phyloP scores from a whole-genome alignment of 2,797 vertebrate species.

The Anabacerthia variegaticeps region DNA sequence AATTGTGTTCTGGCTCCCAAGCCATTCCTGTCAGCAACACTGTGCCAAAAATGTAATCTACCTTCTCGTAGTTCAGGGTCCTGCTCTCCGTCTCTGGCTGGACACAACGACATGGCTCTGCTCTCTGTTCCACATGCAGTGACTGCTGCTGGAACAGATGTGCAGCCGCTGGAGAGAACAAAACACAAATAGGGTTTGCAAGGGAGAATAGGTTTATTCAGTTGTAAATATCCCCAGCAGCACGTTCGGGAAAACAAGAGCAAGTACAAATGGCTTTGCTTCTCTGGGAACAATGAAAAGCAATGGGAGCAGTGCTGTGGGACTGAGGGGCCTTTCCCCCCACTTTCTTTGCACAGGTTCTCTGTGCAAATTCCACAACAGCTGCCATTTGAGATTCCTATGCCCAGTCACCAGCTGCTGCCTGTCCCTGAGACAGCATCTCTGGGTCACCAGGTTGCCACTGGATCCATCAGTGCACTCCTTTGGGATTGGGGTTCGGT shows the following conservation, averaged over 20 bases:
- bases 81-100: neutral
- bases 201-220: neutral
- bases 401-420: neutral
- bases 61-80: fast-evolving
- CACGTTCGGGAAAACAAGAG: neutral
- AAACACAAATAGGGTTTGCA: neutral
- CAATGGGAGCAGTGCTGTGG: fast-evolving
- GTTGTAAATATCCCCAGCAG: neutral
- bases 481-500: fast-evolving
- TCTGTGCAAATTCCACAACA: neutral
- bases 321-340: neutral
- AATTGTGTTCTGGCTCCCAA: fast-evolving
- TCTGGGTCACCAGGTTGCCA: fast-evolving
- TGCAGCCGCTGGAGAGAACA: neutral
- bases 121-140: neutral
- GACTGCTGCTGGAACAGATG: neutral
- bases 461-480: fast-evolving
- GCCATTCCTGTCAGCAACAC: fast-evolving
- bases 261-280: neutral
- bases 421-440: neutral
- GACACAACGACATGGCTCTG: neutral
- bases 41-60: fast-evolving
- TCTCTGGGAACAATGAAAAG: neutral
- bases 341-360: fast-evolving
- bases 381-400: neutral